Percentiles rank a stretch among this genome's conserved stretches.
phyloP scores from a whole-genome alignment of 2,888 invertebrate genomes.

The Coremacera marginata region DNA sequence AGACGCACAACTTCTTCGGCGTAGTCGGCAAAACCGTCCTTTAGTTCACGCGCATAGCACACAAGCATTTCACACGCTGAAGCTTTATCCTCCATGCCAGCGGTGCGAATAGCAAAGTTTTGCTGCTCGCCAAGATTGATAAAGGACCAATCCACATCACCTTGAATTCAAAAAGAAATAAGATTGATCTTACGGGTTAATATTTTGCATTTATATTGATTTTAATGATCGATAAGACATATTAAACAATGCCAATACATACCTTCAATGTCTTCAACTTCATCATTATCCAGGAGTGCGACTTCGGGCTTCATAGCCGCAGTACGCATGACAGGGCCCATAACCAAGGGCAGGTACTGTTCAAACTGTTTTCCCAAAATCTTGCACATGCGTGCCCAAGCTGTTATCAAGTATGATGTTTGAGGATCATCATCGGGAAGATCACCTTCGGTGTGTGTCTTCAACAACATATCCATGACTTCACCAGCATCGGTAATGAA shows the following conservation, averaged over 20 bases:
- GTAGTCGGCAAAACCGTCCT: slow-evolving; percentile 76
- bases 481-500: slow-evolving; percentile 93
- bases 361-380: slow-evolving; percentile 88
- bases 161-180: slow-evolving; percentile 9
- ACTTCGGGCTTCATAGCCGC: slow-evolving; percentile 92
- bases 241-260: neutral
- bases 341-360: slow-evolving; percentile 90
- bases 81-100: slow-evolving; percentile 91
- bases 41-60: slow-evolving; percentile 90
- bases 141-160: slow-evolving; percentile 89
- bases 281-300: slow-evolving; percentile 85
- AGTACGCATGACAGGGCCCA: slow-evolving; percentile 89
- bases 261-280: slow-evolving; percentile 82
- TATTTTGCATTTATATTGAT: neutral
- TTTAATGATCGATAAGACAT: no score
- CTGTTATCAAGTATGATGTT: slow-evolving; percentile 96
- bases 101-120: slow-evolving; percentile 91
- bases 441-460: slow-evolving; percentile 88
- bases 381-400: slow-evolving; percentile 99
- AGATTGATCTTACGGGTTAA: no score
- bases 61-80: slow-evolving; percentile 95
- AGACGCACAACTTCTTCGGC: slow-evolving; percentile 83
- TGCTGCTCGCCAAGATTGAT: slow-evolving; percentile 91
- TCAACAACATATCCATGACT: slow-evolving; percentile 94
- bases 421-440: slow-evolving; percentile 96